phyloP scores from a whole-genome alignment of 2,888 invertebrate genomes.

The Colletes collaris region DNA sequence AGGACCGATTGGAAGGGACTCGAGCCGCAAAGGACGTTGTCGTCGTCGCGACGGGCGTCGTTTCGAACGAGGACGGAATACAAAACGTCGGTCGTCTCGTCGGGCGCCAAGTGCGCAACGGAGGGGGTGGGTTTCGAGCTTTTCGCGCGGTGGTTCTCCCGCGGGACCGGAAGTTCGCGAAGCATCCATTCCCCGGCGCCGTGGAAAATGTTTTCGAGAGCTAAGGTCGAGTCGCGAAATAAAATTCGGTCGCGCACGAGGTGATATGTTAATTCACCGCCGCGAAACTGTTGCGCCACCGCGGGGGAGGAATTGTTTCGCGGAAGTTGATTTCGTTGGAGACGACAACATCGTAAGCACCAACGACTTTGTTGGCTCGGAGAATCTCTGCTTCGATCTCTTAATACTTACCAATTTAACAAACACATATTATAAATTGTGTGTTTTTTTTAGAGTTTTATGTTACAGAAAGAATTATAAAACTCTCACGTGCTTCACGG shows the following conservation, averaged over 20 bases:
- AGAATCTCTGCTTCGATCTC: not conserved
- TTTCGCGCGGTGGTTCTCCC: constrained; percentile 51
- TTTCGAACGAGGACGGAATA: constrained; percentile 60
- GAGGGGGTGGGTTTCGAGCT: constrained; percentile 41
- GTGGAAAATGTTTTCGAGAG: constrained; percentile 65
- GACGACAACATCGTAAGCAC: constrained; percentile 13
- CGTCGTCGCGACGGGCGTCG: constrained; percentile 44
- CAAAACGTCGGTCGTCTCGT: constrained; percentile 59
- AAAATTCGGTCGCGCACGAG: constrained; percentile 30
- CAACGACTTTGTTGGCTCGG: not conserved
- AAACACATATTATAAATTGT: too few relatives aligned
- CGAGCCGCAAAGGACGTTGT: constrained; percentile 12
- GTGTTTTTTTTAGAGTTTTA: too few relatives aligned
- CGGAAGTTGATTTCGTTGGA: constrained; percentile 17
- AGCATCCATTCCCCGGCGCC: constrained; percentile 43
- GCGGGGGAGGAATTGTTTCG: constrained; percentile 1
- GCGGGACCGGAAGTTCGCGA: constrained; percentile 54
- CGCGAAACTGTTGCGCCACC: constrained; percentile 4
- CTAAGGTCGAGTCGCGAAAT: constrained; percentile 44
- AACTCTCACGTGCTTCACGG: too few relatives aligned
- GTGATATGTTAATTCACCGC: constrained; percentile 18
- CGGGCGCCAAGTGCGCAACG: constrained; percentile 17
- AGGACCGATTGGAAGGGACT: not conserved
- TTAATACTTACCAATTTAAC: too few relatives aligned
- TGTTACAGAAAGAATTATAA: too few relatives aligned